phyloP scores from a whole-genome alignment of 2,888 invertebrate species.

The Saturnia pavonia region DNA sequence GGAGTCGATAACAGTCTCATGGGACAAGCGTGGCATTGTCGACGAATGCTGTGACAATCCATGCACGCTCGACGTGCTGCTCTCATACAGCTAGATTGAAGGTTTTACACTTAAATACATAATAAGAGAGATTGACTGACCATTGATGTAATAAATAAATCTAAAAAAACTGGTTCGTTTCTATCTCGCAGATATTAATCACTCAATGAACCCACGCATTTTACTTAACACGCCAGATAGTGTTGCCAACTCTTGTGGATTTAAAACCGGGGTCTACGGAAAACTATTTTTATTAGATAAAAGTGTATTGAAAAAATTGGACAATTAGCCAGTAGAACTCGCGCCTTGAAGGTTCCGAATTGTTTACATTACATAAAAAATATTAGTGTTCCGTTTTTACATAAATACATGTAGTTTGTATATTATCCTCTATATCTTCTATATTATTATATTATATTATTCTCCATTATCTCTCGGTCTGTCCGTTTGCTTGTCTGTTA shows the following conservation, averaged over 20 bases:
- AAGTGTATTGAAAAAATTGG: too few species aligned
- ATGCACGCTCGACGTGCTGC: constrained; percentile 37
- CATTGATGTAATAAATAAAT: neutral
- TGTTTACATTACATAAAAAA: too few species aligned
- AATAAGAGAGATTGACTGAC: neutral
- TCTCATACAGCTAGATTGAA: constrained; percentile 28
- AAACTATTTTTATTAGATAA: neutral
- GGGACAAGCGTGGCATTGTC: constrained; percentile 30
- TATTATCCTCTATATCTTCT: too few species aligned
- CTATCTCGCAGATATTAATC: constrained; percentile 1
- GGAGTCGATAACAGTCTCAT: constrained; percentile 26
- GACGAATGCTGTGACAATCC: constrained; percentile 46
- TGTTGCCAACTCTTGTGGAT: neutral
- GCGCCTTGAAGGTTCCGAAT: too few species aligned
- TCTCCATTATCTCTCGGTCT: too few species aligned
- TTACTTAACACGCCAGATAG: neutral
- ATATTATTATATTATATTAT: too few species aligned
- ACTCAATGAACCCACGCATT: neutral
- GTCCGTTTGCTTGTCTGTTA: too few species aligned
- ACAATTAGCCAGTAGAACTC: too few species aligned
- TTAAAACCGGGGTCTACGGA: neutral
- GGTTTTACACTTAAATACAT: too few species aligned
- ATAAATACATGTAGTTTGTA: too few species aligned
- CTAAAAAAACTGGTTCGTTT: neutral
- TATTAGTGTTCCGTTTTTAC: too few species aligned